phyloP scores from a whole-genome alignment of 2,113 vertebrate genomes.

The Pollachius pollachius region DNA sequence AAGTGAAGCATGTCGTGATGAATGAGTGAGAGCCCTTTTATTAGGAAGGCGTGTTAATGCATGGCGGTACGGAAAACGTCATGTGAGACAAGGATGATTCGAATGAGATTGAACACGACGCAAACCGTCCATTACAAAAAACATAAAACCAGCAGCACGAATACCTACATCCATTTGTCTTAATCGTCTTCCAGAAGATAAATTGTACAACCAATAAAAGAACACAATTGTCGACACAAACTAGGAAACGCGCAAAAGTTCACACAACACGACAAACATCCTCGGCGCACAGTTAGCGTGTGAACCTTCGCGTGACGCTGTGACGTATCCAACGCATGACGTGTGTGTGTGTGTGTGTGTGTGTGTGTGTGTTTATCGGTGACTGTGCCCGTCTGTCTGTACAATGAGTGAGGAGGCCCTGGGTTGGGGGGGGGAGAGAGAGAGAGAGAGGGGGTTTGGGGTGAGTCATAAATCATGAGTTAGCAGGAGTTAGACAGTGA shows the following conservation, averaged over 20 bases:
- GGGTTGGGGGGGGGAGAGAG: conserved; percentile 21
- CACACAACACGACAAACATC: not conserved
- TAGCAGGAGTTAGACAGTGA: conserved; percentile 35
- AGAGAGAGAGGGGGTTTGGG: conserved; percentile 12
- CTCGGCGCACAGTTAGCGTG: not conserved
- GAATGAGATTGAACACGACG: no score
- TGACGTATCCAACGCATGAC: conserved; percentile 8
- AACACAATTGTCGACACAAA: not conserved
- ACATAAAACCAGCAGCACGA: no score
- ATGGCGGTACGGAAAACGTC: no score
- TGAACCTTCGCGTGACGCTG: conserved; percentile 10
- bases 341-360: not conserved
- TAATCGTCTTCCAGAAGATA: no score
- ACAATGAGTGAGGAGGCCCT: conserved; percentile 24
- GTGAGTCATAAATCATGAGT: conserved; percentile 63
- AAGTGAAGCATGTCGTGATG: not conserved
- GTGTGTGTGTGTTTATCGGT: conserved; percentile 36
- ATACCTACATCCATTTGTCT: no score
- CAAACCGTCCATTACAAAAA: no score
- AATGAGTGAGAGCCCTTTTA: not conserved
- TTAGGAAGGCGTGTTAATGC: no score
- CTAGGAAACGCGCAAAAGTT: not conserved
- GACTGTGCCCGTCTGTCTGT: conserved; percentile 26
- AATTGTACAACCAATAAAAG: not conserved
- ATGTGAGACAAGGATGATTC: no score